Evolutionary conservation across 2,888 invertebrate genomes (phyloP).

Genomic region (Crossocerus cetratus): DNA sequence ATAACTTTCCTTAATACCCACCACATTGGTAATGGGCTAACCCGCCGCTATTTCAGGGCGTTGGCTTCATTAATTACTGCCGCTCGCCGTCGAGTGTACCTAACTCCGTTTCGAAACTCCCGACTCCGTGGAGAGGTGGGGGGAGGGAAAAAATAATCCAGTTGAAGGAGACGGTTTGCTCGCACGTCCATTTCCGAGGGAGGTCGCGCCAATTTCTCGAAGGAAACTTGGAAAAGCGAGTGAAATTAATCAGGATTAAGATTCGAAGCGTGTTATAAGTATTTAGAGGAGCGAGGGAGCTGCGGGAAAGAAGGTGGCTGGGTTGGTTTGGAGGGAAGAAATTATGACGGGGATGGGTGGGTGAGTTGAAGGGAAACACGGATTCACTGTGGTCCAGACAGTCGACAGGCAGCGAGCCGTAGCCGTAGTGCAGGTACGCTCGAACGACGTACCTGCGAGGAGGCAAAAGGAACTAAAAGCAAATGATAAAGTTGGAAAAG

Average conservation of each 20-base stretch:
- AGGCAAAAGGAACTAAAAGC: conserved; percentile 44
- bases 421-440: conserved; percentile 13
- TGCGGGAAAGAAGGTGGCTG: not conserved
- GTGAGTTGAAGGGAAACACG: conserved; percentile 32
- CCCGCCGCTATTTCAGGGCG: not conserved
- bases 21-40: conserved; percentile 1
- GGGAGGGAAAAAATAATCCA: too few relatives aligned
- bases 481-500: conserved; percentile 53
- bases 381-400: conserved; percentile 3
- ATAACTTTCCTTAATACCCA: conserved; percentile 22
- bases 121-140: too few relatives aligned
- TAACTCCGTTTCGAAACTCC: not conserved
- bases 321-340: conserved; percentile 29
- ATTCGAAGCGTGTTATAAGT: too few relatives aligned
- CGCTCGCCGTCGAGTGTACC: not conserved
- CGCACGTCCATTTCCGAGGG: too few relatives aligned
- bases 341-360: conserved; percentile 48
- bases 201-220: too few relatives aligned
- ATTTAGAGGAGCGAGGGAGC: not conserved
- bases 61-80: not conserved
- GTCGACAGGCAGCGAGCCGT: not conserved
- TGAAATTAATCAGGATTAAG: too few relatives aligned
- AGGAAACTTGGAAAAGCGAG: too few relatives aligned
- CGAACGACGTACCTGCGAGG: conserved; percentile 1
- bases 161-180: too few relatives aligned